These are phyloP conservation scores for Acanthosoma haemorrhoidale DNA, from an alignment of 2,888 invertebrate genomes.

Conservation along the genomic window DNA sequence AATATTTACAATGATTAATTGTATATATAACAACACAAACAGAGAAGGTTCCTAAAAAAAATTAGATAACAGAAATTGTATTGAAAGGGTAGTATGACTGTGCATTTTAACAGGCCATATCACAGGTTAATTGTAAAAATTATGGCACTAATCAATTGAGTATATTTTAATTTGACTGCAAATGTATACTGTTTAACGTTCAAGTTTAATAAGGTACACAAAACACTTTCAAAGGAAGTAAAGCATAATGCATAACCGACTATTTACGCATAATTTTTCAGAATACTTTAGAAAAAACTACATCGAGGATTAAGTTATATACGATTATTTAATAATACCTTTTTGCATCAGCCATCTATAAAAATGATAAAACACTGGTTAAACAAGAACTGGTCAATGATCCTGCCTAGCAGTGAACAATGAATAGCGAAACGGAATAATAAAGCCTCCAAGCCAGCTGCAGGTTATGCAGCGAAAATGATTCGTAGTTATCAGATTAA, in stretches of 20 bases:
- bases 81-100: neutral
- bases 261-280: no score
- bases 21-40: neutral
- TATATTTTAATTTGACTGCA: no score
- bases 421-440: constrained; percentile 2
- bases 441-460: neutral
- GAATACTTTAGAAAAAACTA: neutral
- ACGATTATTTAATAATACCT: neutral
- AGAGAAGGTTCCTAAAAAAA: no score
- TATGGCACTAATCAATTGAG: neutral
- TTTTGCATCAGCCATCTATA: constrained; percentile 2
- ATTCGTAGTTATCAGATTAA: constrained; percentile 1
- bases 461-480: constrained; percentile 8
- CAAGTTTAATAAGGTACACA: no score
- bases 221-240: no score
- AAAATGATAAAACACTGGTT: neutral
- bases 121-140: neutral
- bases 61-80: no score
- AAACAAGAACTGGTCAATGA: neutral
- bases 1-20: neutral
- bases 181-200: no score
- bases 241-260: no score
- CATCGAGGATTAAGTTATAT: neutral
- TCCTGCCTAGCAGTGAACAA: neutral
- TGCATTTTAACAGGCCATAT: neutral